These are phyloP conservation scores for Aramus guarauna DNA, from an alignment of 2,113 vertebrate genomes.

Conservation along the genomic window DNA sequence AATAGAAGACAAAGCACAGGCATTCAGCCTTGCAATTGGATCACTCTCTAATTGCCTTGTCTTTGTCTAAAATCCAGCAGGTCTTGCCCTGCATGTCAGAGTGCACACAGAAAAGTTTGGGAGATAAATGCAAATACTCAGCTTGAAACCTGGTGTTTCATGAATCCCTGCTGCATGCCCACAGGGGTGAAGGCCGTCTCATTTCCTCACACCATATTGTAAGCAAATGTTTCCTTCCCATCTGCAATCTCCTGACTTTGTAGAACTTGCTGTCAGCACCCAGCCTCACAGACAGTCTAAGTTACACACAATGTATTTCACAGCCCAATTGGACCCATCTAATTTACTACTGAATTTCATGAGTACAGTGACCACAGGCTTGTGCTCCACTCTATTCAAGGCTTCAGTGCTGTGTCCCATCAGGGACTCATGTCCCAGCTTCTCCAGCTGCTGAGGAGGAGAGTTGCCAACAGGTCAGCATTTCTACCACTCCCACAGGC, in stretches of 20 bases:
- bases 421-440: not conserved
- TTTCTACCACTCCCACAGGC: not conserved
- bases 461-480: not conserved
- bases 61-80: not conserved
- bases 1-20: not conserved
- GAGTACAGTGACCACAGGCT: not conserved
- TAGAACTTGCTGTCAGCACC: not conserved
- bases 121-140: not conserved
- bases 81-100: not conserved
- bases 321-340: not conserved
- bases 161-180: not conserved
- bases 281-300: not conserved
- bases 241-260: not conserved
- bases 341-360: not conserved
- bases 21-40: not conserved
- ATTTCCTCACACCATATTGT: not conserved
- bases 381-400: not conserved
- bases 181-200: not conserved
- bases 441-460: not conserved
- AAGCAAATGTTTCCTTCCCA: not conserved
- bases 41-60: not conserved
- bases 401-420: not conserved
- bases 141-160: not conserved
- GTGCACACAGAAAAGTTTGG: rapidly evolving
- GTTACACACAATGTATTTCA: not conserved